phyloP scores from a whole-genome alignment of 1,140 invertebrate genomes.

The Macrobrachium nipponense region DNA sequence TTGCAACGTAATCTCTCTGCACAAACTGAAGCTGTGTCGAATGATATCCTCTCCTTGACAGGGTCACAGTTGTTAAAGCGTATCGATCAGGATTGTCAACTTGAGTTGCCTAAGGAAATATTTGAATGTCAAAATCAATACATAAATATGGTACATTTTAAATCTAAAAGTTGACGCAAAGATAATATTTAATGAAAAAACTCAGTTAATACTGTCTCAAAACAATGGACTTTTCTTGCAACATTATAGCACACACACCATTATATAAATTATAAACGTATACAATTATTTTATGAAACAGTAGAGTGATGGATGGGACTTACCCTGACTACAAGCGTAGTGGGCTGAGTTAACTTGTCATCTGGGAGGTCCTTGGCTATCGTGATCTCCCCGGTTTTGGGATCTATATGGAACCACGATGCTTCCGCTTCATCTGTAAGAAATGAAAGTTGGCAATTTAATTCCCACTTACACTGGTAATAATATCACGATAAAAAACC shows the following conservation, averaged over 20 bases:
- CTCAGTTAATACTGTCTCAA: neutral
- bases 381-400: slow-evolving; percentile 75
- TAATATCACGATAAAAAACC: neutral
- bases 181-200: neutral
- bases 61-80: slow-evolving; percentile 82
- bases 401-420: slow-evolving; percentile 73
- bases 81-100: slow-evolving; percentile 89
- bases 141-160: too few species aligned
- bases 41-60: slow-evolving; percentile 71
- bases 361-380: slow-evolving; percentile 75
- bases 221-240: too few species aligned
- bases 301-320: slow-evolving; percentile 28
- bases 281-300: neutral
- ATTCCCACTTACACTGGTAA: neutral
- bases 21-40: slow-evolving; percentile 76
- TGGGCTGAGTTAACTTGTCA: slow-evolving; percentile 76
- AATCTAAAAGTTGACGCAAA: neutral
- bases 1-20: slow-evolving; percentile 79
- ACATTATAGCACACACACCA: too few species aligned
- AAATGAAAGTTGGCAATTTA: neutral
- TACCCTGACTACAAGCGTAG: slow-evolving; percentile 81
- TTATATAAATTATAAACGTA: neutral
- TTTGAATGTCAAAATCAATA: too few species aligned
- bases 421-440: slow-evolving; percentile 69
- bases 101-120: slow-evolving; percentile 79